Base-by-base conservation (phyloP, 2,797 vertebrate species). In the Podarcis siculus region DNA sequence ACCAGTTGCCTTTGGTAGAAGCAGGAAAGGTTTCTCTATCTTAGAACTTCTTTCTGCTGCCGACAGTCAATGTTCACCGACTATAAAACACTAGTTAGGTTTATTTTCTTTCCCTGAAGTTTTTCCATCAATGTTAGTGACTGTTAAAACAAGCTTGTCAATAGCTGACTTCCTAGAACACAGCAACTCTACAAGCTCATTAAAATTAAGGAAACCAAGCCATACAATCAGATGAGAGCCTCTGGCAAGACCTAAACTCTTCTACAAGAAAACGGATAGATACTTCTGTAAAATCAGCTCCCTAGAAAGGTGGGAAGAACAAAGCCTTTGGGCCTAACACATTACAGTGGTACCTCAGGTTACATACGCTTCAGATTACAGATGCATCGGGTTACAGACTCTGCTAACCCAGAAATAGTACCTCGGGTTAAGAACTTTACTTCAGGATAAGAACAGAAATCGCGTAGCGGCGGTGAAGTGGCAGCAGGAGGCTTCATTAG, bases 381-480 rank as follows among this genome's bases (percentile, higher is more conserved):
- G 42, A 8, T 1, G 1, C 42, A 9, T 42, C 42, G 9, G 42
- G 42, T 42, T 42, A 42, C 42, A 42, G 42, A 42, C 42, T 42
- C 42, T 2, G 42, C 42, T 42, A 42, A 42, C 42, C 42, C 42
- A 42, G 42, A 42, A 42, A 42, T 9, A 42, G 42, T 42, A 42
- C 42, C 42, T 42, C 42, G 42, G 42, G 42, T 42, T 42, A 42
- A 42, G 42, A 42, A 42, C 8, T 42, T 42, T 42, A 0, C 42
- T 42, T 42, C 42, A 42, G 42, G 42, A 42, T 42, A 0, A 42
- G 42, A 42, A 42, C 42, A 42, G 42, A 42, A 42, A 42, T 42
- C 42, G 42, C 7, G 42, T 8, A 0, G 8, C 42, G 0, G 39
- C 39, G 1, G 7, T 8, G 42, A 1, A 0, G 42, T 1, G 8